Evolutionary conservation across 23 tunicate species (phyloP).

Genomic region (Botrylloides violaceus): DNA sequence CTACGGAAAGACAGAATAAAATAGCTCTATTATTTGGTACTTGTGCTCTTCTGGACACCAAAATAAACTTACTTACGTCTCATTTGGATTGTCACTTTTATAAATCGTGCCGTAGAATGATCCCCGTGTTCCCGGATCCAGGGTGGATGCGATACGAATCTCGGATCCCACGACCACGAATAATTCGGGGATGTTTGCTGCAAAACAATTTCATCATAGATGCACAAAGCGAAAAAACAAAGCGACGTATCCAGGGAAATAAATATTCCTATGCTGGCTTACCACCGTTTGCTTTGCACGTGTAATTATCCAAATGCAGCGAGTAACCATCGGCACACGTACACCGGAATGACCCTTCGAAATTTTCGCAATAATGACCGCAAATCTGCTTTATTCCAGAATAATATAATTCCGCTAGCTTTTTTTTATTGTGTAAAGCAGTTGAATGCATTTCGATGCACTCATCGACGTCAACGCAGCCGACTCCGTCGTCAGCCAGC

Average conservation of each 20-base stretch:
- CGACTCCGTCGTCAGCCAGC: not conserved
- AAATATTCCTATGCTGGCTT: not conserved
- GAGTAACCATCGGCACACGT: slow-evolving; percentile 17
- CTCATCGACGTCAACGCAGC: slow-evolving; percentile 18
- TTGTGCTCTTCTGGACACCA: too few relatives aligned
- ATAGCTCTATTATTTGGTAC: too few relatives aligned
- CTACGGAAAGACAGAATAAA: too few relatives aligned
- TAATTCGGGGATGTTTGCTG: not conserved
- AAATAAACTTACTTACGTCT: too few relatives aligned
- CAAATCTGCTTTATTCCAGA: slow-evolving; percentile 6
- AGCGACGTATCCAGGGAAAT: too few relatives aligned
- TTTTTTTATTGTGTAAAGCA: slow-evolving; percentile 3
- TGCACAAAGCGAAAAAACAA: too few relatives aligned
- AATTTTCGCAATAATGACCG: slow-evolving; percentile 9
- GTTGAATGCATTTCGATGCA: slow-evolving; percentile 16
- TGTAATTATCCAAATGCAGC: slow-evolving; percentile 1
- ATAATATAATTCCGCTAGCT: not conserved
- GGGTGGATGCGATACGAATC: not conserved
- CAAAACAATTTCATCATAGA: not conserved
- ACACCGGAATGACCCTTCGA: slow-evolving; percentile 7
- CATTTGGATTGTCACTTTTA: not conserved
- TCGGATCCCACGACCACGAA: slow-evolving; percentile 2
- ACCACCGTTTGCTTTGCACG: slow-evolving; percentile 13
- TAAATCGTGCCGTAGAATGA: not conserved
- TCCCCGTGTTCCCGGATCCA: not conserved